These are phyloP conservation scores for Koerneria pararmatus DNA, from an alignment of 2,888 invertebrate species.

Conservation along the genomic window DNA sequence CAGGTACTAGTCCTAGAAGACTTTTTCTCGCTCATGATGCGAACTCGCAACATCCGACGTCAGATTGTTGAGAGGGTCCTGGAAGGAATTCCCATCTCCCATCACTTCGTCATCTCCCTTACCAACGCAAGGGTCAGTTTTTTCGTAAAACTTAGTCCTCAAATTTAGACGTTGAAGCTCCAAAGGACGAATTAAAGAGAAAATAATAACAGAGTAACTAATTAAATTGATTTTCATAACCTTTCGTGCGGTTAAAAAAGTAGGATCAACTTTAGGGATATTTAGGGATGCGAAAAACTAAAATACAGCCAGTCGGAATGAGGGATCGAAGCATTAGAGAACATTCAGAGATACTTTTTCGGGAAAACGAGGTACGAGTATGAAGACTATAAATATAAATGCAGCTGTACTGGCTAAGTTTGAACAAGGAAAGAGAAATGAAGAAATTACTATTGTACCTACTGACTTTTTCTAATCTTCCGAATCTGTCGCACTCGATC, in stretches of 20 bases:
- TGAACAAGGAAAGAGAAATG: background rate
- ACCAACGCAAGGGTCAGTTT: conserved; percentile 47
- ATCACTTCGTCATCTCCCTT: conserved; percentile 56
- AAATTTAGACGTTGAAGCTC: background rate
- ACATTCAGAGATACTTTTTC: background rate
- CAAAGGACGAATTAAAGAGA: too few species aligned
- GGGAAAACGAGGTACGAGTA: too few species aligned
- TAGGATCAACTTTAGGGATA: too few species aligned
- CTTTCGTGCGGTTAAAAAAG: too few species aligned
- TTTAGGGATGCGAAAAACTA: background rate
- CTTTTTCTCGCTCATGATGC: conserved; percentile 59
- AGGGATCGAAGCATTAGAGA: background rate
- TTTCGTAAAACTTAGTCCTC: too few species aligned
- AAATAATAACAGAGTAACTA: too few species aligned
- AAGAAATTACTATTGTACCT: background rate
- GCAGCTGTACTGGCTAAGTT: background rate
- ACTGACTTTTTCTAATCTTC: too few species aligned
- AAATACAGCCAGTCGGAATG: background rate
- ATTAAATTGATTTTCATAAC: too few species aligned
- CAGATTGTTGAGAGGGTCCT: conserved; percentile 58
- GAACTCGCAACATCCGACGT: conserved; percentile 53
- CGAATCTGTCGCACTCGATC: too few species aligned
- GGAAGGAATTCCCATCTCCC: conserved; percentile 57
- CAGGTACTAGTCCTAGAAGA: conserved; percentile 51
- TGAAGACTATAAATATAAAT: background rate